A percentile compares a stretch with the other conserved stretches of the same genome.
Conservation (phyloP, 1,140 invertebrate species). For the Drosophila arizonae region DNA sequence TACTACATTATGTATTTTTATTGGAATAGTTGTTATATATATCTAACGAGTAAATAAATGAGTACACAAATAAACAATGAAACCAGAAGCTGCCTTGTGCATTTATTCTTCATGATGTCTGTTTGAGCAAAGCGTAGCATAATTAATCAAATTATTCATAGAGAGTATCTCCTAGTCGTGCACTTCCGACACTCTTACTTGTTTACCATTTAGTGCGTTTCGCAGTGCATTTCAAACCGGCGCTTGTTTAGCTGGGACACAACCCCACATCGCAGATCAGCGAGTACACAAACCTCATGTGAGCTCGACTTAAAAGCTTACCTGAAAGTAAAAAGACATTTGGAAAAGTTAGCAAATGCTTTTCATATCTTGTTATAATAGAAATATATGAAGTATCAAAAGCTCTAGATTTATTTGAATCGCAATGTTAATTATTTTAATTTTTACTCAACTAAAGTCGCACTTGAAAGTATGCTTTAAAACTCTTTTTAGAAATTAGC, state of each 20-base stretch:
- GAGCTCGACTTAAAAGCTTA: constrained; percentile 29
- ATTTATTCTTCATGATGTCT: too few relatives aligned
- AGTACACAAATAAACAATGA: constrained; percentile 6
- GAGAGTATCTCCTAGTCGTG: too few relatives aligned
- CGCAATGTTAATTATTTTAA: background rate
- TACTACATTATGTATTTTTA: constrained; percentile 21
- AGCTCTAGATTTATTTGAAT: too few relatives aligned
- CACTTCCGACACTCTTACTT: too few relatives aligned
- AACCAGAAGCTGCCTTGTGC: too few relatives aligned
- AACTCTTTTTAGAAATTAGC: background rate
- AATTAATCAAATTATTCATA: too few relatives aligned
- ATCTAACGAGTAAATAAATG: constrained; percentile 23
- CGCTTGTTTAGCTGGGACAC: background rate
- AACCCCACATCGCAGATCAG: background rate
- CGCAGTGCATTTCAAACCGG: background rate
- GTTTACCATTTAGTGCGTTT: background rate
- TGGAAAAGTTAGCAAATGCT: background rate
- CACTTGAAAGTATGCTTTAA: background rate
- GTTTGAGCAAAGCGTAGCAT: too few relatives aligned
- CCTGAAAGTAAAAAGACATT: constrained; percentile 41
- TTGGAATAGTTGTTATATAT: constrained; percentile 24
- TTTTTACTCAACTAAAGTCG: background rate
- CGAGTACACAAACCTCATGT: constrained; percentile 2
- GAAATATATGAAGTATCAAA: background rate
- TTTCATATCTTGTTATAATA: background rate